Conservation (phyloP, 2,888 invertebrate species). For the Acronicta aceris region DNA sequence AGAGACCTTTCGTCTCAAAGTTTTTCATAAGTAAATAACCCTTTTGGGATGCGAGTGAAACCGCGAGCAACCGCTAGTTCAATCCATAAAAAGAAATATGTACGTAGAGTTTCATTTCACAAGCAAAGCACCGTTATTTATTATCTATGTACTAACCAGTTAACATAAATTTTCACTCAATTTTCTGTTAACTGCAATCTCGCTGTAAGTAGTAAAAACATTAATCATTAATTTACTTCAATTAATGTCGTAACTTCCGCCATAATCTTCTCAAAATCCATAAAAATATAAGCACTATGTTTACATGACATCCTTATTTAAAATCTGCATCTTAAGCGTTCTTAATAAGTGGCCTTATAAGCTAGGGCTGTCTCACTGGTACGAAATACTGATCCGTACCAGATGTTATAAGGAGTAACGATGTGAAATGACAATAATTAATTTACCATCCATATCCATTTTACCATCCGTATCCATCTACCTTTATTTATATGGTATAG, state of each 20-base stretch:
- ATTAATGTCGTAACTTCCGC: not conserved
- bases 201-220: not conserved
- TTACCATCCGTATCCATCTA: too few relatives aligned
- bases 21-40: too few relatives aligned
- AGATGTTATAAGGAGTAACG: not conserved
- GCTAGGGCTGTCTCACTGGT: constrained; percentile 20
- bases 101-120: too few relatives aligned
- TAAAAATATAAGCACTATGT: constrained; percentile 19
- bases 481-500: too few relatives aligned
- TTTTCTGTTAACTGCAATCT: not conserved
- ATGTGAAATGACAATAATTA: too few relatives aligned
- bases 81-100: too few relatives aligned
- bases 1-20: too few relatives aligned
- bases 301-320: constrained; percentile 27
- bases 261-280: constrained; percentile 4
- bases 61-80: too few relatives aligned
- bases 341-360: constrained; percentile 4
- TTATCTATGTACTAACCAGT: not conserved
- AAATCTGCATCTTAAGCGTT: not conserved
- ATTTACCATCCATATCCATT: too few relatives aligned
- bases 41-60: too few relatives aligned
- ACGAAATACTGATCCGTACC: not conserved
- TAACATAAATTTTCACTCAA: not conserved
- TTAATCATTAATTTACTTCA: not conserved
- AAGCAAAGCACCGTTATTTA: too few relatives aligned